phyloP scores from a whole-genome alignment of 2,888 invertebrate genomes.

The Colletes collaris region DNA sequence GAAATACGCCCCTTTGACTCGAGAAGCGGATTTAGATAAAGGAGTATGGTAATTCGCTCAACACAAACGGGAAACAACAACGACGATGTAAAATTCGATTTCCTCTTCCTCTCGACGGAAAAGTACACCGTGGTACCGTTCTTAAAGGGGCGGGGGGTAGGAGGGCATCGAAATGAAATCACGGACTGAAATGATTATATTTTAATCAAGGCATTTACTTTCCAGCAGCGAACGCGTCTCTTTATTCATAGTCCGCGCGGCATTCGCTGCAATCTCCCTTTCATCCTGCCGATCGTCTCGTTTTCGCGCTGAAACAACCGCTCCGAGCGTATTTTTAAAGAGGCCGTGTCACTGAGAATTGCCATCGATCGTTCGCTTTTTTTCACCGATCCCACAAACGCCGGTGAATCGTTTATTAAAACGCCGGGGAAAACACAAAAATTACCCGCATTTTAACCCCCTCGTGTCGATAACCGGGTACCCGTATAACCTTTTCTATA shows the following conservation, averaged over 20 bases:
- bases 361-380: not conserved
- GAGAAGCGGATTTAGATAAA: constrained; percentile 37
- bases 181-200: constrained; percentile 31
- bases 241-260: constrained; percentile 6
- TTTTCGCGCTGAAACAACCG: not conserved
- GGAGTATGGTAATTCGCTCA: constrained; percentile 42
- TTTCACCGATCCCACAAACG: not conserved
- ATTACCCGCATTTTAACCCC: too few species aligned
- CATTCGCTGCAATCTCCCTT: not conserved
- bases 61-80: constrained; percentile 31
- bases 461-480: too few species aligned
- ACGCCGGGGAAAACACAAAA: too few species aligned
- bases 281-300: not conserved
- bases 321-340: constrained; percentile 7
- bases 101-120: not conserved
- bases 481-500: too few species aligned
- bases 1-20: constrained; percentile 28
- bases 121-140: not conserved
- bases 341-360: not conserved
- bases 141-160: not conserved
- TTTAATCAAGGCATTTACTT: constrained; percentile 46
- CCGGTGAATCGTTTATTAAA: too few species aligned
- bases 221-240: constrained; percentile 2
- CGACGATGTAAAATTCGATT: constrained; percentile 36
- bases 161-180: constrained; percentile 32